Evolutionary conservation across 2,888 invertebrate species (phyloP).

Genomic region (Cephus pulcher): DNA sequence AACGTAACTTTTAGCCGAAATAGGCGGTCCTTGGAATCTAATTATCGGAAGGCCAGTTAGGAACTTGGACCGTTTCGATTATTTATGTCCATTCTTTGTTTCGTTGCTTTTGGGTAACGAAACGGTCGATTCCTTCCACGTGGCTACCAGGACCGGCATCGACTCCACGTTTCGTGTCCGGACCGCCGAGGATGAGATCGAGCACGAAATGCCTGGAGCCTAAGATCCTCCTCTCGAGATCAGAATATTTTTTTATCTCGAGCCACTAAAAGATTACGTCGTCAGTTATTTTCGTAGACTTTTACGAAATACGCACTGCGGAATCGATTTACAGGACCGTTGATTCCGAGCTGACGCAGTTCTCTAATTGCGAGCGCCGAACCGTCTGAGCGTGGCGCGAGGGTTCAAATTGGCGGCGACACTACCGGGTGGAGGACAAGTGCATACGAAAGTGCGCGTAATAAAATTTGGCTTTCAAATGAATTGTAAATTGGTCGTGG

Average conservation of each 20-base stretch:
- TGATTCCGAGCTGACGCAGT: not conserved
- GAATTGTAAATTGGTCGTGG: constrained; percentile 48
- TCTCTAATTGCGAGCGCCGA: not conserved
- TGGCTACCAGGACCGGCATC: not conserved
- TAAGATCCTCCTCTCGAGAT: not conserved
- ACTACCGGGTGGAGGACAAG: not conserved
- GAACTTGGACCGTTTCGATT: constrained; percentile 40
- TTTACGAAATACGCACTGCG: not conserved
- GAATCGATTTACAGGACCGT: not conserved
- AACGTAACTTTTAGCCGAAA: constrained; percentile 47
- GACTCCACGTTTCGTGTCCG: not conserved
- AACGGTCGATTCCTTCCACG: not conserved
- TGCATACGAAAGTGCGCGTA: constrained; percentile 17
- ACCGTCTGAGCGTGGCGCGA: not conserved
- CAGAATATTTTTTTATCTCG: not conserved
- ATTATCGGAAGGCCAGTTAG: constrained; percentile 47
- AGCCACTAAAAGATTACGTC: not conserved
- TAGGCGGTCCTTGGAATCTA: constrained; percentile 54
- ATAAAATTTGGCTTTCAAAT: constrained; percentile 50
- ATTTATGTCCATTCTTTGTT: constrained; percentile 54
- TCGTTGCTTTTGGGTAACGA: not conserved
- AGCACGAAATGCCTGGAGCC: not conserved
- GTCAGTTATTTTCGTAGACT: not conserved
- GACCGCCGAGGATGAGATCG: not conserved
- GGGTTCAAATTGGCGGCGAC: not conserved